Base-by-base conservation (phyloP, 1,140 invertebrate genomes). In the Ceratoteleas bidentatus region DNA sequence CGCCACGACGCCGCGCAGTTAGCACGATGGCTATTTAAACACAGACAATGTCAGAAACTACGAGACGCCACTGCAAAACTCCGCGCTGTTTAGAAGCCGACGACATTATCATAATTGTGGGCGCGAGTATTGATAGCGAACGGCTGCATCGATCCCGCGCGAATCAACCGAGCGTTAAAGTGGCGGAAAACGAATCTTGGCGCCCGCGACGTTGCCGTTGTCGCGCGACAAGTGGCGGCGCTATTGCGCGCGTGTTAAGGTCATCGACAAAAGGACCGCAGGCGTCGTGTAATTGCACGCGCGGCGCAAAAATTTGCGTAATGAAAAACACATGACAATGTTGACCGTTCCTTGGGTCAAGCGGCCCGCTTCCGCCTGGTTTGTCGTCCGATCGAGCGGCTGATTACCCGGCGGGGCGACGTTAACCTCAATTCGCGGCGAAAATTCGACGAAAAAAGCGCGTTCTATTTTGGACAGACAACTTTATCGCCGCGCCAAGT, bases 41-140 rank as follows among this genome's bases (percentile, higher is more conserved):
- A 91, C 87, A 90, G 90, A 90, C 90, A 90, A 89, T 91, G 90
- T 90, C 87, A 89, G 89, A 49, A 91, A 90, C 89, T 90, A 88
- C 85, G 83, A 87, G 85, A 89, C 88, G 89, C 87, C 77, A 81
- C 87, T 87, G 86, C 88, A 80, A 86, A 88, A 89, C 85, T 89
- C 83, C 54, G 86, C 83, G 82, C 79, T 86, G 83, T 84, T 81
- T 85, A 85, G 76, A 81, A 80, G 77, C 85, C 80, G 81, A 50
- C 77, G 81, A 87, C 86, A 89, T 90, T 90, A 91, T 89, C 89
- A 90, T 90, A 90, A 90, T 90, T 89, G 84, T 84, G 76, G 82
- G 65, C 60, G 85, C 81, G 85, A 82, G 87, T 88, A 80, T 85
- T 77, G 83, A 40, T 62, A 76, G 78, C 58, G 62, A 78, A 84